These are phyloP conservation scores for Tiliqua scincoides DNA, from an alignment of 2,113 vertebrate species.

Conservation along the genomic window DNA sequence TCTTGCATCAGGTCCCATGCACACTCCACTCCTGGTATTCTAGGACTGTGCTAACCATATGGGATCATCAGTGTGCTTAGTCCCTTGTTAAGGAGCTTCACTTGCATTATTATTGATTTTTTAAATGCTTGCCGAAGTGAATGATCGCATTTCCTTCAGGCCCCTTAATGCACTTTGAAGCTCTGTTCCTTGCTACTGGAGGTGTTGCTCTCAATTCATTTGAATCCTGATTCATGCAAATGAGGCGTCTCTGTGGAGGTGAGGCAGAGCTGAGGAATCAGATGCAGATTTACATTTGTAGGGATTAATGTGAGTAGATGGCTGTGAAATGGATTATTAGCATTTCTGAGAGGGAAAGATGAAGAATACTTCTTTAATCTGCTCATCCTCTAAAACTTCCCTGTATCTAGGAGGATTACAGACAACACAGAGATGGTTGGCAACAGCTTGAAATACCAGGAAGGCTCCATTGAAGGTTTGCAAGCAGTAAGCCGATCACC, in stretches of 20 bases:
- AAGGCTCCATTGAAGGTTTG: background rate
- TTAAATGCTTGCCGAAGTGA: background rate
- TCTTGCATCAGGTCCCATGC: too few species aligned
- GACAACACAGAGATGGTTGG: background rate
- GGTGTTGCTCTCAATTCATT: background rate
- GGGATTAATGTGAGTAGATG: background rate
- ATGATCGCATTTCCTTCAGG: background rate
- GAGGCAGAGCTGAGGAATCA: background rate
- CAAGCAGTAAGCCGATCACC: background rate
- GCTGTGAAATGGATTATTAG: conserved; percentile 4
- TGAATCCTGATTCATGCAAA: background rate
- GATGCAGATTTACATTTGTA: conserved; percentile 19
- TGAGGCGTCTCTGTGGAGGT: background rate
- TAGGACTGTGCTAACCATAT: background rate
- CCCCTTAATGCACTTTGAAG: background rate
- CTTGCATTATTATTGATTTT: background rate
- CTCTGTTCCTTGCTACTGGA: background rate
- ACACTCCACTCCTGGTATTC: too few species aligned
- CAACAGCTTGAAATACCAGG: background rate
- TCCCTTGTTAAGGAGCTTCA: background rate
- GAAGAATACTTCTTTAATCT: background rate
- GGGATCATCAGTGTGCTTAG: background rate
- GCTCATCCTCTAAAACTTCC: background rate
- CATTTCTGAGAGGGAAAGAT: background rate
- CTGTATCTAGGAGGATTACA: background rate